These are phyloP conservation scores for Chloroceryle inda DNA, from an alignment of 2,797 vertebrate species.

Conservation along the genomic window DNA sequence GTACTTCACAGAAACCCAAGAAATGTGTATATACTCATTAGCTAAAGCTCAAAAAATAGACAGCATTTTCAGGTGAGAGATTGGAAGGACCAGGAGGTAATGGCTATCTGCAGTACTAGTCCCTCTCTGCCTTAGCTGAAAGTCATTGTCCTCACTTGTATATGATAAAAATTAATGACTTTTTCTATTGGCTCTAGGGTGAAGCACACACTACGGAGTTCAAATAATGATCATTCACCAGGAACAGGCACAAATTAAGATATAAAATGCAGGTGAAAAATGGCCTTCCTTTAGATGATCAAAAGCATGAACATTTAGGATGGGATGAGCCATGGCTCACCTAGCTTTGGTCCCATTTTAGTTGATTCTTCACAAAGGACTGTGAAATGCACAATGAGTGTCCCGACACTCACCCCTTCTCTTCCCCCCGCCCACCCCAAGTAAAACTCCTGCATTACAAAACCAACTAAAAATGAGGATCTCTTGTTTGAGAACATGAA, in stretches of 20 bases:
- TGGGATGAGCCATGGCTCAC: background rate
- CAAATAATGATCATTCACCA: conserved; percentile 4
- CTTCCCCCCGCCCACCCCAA: background rate
- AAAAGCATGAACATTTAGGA: background rate
- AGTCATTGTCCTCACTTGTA: background rate
- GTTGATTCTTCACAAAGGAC: background rate
- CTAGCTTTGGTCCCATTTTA: background rate
- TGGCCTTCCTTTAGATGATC: background rate
- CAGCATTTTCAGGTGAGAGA: background rate
- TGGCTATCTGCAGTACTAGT: background rate
- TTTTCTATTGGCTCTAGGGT: background rate
- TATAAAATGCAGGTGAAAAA: background rate
- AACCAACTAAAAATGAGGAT: background rate
- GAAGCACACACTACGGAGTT: background rate
- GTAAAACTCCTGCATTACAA: background rate
- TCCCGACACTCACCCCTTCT: background rate
- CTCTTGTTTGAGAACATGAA: background rate
- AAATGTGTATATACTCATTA: background rate
- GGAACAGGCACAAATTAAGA: background rate
- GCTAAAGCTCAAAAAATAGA: background rate
- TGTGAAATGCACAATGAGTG: background rate
- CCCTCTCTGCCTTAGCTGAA: background rate
- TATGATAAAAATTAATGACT: conserved; percentile 20
- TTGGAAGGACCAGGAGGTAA: background rate
- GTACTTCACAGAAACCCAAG: background rate